A percentile compares a stretch with the other conserved stretches of the same genome.
phyloP scores from a whole-genome alignment of 2,797 vertebrate species.

The Malacoctenus gilli region DNA sequence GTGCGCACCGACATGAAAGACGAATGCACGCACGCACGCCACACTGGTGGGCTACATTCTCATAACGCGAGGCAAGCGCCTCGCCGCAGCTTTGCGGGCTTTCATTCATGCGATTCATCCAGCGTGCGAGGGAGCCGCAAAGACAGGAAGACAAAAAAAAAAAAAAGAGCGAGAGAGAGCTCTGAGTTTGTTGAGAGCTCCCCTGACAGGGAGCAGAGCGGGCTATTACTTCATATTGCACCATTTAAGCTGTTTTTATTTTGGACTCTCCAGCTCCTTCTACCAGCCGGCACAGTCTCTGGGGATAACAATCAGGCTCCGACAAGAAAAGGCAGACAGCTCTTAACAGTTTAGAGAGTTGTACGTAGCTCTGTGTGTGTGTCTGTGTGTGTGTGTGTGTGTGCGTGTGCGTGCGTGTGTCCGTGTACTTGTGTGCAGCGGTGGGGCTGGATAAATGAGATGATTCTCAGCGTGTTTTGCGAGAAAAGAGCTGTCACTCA shows the following conservation, averaged over 20 bases:
- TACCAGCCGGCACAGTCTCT: conserved; percentile 59
- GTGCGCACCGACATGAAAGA: conserved; percentile 24
- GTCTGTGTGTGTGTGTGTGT: conserved; percentile 30
- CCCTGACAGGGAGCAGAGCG: conserved; percentile 67
- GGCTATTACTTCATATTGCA: conserved; percentile 79
- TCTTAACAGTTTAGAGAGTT: conserved; percentile 53
- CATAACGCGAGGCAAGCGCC: conserved; percentile 21
- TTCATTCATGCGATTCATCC: conserved; percentile 39
- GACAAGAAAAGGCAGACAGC: conserved; percentile 57
- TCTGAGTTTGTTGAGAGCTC: conserved; percentile 63
- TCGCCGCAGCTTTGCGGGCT: conserved; percentile 14
- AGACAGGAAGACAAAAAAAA: too few relatives aligned
- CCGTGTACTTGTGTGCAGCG: conserved; percentile 24
- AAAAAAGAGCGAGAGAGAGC: conserved; percentile 21
- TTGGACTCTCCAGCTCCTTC: conserved; percentile 66
- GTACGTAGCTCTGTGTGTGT: conserved; percentile 38
- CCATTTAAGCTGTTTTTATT: conserved; percentile 78
- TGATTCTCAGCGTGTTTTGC: conserved; percentile 34
- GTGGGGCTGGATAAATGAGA: conserved; percentile 29
- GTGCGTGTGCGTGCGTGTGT: conserved; percentile 32
- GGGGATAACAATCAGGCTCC: conserved; percentile 63
- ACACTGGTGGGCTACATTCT: conserved; percentile 12
- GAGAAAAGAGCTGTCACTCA: conserved; percentile 40
- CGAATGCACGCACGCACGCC: background rate
- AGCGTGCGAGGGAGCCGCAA: conserved; percentile 29